Conservation (phyloP, 30 jellyfish, hydroid and myxozoan species). For the Aurelia aurita complex sp. Pacific region DNA sequence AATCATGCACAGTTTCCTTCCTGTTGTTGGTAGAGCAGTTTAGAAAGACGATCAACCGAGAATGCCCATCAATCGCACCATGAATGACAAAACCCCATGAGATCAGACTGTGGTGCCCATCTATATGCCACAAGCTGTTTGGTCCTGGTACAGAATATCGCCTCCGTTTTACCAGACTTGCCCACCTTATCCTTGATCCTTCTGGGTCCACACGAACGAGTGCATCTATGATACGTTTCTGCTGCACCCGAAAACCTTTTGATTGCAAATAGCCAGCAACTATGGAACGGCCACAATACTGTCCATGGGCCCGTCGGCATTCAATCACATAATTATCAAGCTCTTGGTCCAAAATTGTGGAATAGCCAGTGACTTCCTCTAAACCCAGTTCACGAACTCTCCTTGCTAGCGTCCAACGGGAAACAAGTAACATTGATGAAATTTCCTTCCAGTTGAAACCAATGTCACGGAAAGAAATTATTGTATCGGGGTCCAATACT, state of each 20-base stretch:
- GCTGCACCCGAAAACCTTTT: slow-evolving; percentile 8
- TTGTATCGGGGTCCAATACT: slow-evolving; percentile 3
- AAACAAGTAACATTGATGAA: slow-evolving; percentile 27
- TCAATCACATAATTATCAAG: no score
- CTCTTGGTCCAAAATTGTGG: no score
- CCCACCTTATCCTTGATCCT: neutral
- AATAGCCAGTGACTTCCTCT: neutral
- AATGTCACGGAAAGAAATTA: slow-evolving; percentile 17
- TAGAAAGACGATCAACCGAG: no score
- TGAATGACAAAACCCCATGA: neutral
- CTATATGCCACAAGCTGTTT: neutral
- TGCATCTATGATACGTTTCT: neutral
- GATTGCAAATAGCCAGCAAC: slow-evolving; percentile 6
- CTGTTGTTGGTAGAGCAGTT: no score
- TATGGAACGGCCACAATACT: neutral
- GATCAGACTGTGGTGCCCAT: slow-evolving; percentile 12
- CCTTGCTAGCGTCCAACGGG: slow-evolving; percentile 39
- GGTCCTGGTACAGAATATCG: slow-evolving; percentile 26
- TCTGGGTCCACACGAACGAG: slow-evolving; percentile 21
- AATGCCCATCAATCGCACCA: no score
- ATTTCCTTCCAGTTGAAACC: neutral
- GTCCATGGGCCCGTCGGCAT: slow-evolving; percentile 7
- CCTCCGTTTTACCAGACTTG: slow-evolving; percentile 22
- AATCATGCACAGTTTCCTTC: no score
- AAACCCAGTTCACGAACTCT: slow-evolving; percentile 29